Base-by-base conservation (phyloP, 2,797 vertebrate species). In the Melanogrammus aeglefinus region DNA sequence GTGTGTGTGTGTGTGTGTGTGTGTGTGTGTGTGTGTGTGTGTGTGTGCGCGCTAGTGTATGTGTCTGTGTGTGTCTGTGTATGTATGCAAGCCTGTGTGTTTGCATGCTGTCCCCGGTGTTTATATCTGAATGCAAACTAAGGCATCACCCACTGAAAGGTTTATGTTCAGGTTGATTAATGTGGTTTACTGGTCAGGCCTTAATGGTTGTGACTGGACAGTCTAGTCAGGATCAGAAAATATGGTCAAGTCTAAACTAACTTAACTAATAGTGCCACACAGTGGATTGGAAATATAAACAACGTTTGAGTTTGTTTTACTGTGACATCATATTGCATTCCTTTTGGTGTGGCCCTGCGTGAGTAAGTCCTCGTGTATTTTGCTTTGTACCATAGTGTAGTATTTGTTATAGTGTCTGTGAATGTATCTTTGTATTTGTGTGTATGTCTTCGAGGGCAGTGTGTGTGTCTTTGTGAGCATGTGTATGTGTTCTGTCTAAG, bases 141-240 rank as follows among this genome's bases (percentile, higher is more conserved):
- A 84, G 79, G 80, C 81, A 81, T 74, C 72, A n/a, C 72, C 78
- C 78, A 79, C 76, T 81, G 75, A 86, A 85, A 63, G 77, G 79
- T 87, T 89, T 84, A 86, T 74, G 75, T 79, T 85, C 76, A 82
- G 77, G 73, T 1, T 82, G 82, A 91, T 83, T 39, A 82, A 89
- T 88, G 76, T 72, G 72, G 82, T 75, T 75, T 76, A 35, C 71
- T 85, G 81, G 84, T 85, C 72, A 84, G 77, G 70, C 75, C 66
- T 75, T 41, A 78, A 82, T 78, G 76, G 79, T 70, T 79, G 78
- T 86, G 83, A 83, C 29, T 72, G 57, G 78, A 83, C 3, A 81
- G 79, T 38, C 79, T 33, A 82, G 72, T 78, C 18, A 8, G 75
- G 80, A 8, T 83, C 69, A 70, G 72, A 75, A 78, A 10, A 69